A percentile compares a stretch with the other conserved stretches of the same genome.
These are phyloP conservation scores for Rotaria magnacalcarata DNA, from an alignment of 2,888 invertebrate species.

Conservation along the genomic window DNA sequence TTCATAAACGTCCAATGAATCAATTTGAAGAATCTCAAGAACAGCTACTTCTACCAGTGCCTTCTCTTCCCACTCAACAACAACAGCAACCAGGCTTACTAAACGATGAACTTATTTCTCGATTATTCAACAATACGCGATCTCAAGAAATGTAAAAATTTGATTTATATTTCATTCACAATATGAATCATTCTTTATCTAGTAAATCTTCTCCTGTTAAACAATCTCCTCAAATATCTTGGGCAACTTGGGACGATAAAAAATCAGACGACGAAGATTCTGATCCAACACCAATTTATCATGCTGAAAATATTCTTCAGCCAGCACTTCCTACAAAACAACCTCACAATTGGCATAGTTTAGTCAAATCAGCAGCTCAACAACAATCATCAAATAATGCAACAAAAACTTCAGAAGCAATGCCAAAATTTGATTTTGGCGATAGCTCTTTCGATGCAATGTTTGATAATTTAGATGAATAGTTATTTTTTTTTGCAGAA, in stretches of 20 bases:
- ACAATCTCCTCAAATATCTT: not conserved
- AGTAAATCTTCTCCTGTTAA: not conserved
- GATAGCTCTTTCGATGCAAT: not conserved
- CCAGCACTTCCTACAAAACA: not conserved
- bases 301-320: not conserved
- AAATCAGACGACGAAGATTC: not conserved
- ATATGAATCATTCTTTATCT: not conserved
- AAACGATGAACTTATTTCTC: not conserved
- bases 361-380: not conserved
- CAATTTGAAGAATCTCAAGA: not conserved
- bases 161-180: too few relatives aligned
- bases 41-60: not conserved
- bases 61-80: not conserved
- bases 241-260: not conserved
- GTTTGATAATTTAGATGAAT: not conserved
- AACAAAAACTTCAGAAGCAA: not conserved
- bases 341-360: not conserved
- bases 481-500: too few relatives aligned
- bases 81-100: not conserved
- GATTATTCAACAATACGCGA: not conserved
- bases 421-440: constrained; percentile 22
- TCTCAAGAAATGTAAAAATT: not conserved
- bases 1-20: not conserved
- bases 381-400: not conserved
- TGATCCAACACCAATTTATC: not conserved